Evolutionary conservation across 2,113 vertebrate species (phyloP), one percentile per base, ranked within the genome.

Genomic region (Campylomormyrus tamandua): DNA sequence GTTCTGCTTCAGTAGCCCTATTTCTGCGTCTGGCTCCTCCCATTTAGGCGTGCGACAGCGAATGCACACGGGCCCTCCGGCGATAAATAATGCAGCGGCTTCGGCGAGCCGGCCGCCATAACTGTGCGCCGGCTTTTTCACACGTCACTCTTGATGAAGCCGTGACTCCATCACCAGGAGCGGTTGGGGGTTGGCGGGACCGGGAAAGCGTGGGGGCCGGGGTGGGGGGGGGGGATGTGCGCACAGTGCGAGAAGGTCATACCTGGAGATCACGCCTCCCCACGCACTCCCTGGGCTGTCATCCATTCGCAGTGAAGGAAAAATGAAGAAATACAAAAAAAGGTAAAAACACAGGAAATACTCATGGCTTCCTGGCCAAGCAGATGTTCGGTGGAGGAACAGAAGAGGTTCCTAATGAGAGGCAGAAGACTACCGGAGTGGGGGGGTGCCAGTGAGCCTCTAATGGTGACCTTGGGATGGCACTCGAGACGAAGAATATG

Each of bases 41-140:
- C 92, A 91, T 91, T 94, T 92, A 92, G 89, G 84, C 15, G n/a
- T 53, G 84, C 35, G 90, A 90, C 90, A 84, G 89, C 53, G 86
- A 49, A 80, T 27, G 74, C 52, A 39, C 15, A n/a, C 50, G 83
- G 89, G 89, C 88, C 74, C 90, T 56, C 90, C 84, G 56, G 89
- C 66, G 90, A 93, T 94, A 92, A 94, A 93, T 93, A 92, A 93
- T 93, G 91, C 89, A 91, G 89, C 48, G 35, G n/a, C 91, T 91
- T 93, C 90, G 90, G 87, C 86, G 89, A 93, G 90, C 89, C 92
- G 91, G 92, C 90, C 89, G 90, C 92, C 91, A 91, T 93, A 93
- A 93, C 93, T 90, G 91, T 92, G 93, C 87, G 90, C 90, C 90
- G 91, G 91, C 92, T 91, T 92, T 93, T 93, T 93, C 91, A 94